Conservation (phyloP, 2,113 vertebrate species). For the Ginglymostoma cirratum region DNA sequence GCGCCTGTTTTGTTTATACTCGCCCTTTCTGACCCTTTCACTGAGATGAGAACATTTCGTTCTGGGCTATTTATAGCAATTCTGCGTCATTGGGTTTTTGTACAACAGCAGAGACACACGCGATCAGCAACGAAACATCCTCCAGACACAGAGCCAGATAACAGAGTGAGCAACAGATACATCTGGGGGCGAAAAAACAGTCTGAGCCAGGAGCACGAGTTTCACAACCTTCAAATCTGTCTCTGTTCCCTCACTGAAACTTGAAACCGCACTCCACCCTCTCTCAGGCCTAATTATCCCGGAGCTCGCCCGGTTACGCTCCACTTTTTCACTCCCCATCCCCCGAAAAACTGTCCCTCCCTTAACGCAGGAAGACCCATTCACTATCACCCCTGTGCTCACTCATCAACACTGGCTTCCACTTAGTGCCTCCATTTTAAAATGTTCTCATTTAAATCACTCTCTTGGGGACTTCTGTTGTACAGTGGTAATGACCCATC, state of each 20-base stretch:
- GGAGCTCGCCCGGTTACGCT: not conserved
- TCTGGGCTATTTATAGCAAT: not conserved
- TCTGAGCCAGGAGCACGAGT: not conserved
- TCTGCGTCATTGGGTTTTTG: constrained; percentile 5
- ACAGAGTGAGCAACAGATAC: not conserved
- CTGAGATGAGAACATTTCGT: constrained; percentile 9
- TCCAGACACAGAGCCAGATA: not conserved
- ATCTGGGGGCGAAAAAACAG: not conserved
- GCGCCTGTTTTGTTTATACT: not conserved
- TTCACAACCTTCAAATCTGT: too few relatives aligned
- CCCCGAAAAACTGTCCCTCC: not conserved
- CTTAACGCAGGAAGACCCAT: not conserved
- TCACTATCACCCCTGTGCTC: not conserved
- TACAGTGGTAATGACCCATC: too few relatives aligned
- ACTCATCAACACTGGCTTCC: too few relatives aligned
- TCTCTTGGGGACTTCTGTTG: too few relatives aligned
- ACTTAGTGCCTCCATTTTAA: too few relatives aligned
- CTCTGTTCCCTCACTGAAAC: too few relatives aligned
- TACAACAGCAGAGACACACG: not conserved
- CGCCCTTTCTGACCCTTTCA: not conserved
- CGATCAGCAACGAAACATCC: not conserved
- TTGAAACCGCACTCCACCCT: not conserved
- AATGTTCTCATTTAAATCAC: too few relatives aligned
- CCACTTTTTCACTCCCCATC: not conserved
- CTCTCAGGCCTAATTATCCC: not conserved